These are phyloP conservation scores for Leptopilina myrica DNA, from an alignment of 2,888 invertebrate genomes.

Conservation along the genomic window DNA sequence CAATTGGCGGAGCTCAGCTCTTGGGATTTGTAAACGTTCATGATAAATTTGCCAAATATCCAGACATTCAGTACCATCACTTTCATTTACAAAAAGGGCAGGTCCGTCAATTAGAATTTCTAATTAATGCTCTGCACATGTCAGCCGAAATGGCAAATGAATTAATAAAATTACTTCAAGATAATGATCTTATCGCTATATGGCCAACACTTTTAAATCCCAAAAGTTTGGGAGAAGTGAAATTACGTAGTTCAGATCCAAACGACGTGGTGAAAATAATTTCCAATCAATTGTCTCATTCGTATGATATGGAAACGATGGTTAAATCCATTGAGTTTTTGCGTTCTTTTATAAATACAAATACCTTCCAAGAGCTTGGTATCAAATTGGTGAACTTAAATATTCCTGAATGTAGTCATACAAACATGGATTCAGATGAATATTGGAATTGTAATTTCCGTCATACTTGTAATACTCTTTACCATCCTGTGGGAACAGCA, in stretches of 20 bases:
- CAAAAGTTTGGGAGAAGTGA: conserved; percentile 73
- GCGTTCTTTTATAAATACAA: conserved; percentile 60
- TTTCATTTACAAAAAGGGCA: conserved; percentile 74
- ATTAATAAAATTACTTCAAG: conserved; percentile 60
- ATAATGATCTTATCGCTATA: conserved; percentile 60
- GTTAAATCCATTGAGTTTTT: conserved; percentile 68
- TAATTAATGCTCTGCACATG: conserved; percentile 51
- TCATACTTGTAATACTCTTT: conserved; percentile 79
- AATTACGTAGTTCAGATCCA: conserved; percentile 78
- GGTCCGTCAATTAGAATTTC: conserved; percentile 5
- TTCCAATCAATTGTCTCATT: conserved; percentile 78
- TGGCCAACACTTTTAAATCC: conserved; percentile 76
- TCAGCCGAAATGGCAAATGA: conserved; percentile 59
- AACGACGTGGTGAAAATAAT: conserved; percentile 77
- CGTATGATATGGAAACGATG: conserved; percentile 73
- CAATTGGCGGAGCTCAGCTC: conserved; percentile 77
- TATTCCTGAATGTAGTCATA: conserved; percentile 65
- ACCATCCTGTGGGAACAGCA: conserved; percentile 81
- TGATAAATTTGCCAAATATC: conserved; percentile 77
- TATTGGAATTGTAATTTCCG: conserved; percentile 78
- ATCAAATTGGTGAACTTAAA: conserved; percentile 56
- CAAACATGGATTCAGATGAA: conserved; percentile 67
- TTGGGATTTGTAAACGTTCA: conserved; percentile 79
- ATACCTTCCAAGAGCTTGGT: conserved; percentile 60
- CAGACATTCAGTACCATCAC: conserved; percentile 80